These are phyloP conservation scores for Oxycera nigricornis DNA, from an alignment of 2,888 invertebrate genomes.

Conservation along the genomic window DNA sequence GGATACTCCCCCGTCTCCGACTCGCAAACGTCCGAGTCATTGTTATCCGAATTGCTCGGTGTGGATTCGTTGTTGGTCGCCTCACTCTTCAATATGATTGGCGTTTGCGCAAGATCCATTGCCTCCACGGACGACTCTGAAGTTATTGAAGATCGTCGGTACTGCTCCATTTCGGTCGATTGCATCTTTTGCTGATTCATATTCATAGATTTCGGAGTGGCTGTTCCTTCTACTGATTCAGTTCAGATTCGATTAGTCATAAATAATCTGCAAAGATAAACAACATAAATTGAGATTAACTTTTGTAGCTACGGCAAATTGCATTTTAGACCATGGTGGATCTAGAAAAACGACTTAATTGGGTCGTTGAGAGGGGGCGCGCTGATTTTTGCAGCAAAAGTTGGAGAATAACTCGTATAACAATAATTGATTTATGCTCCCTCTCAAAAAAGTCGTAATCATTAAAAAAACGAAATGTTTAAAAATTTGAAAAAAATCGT, in stretches of 20 bases:
- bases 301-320: neutral
- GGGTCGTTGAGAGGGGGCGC: too few species aligned
- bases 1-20: constrained; percentile 49
- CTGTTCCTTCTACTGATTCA: constrained; percentile 4
- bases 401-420: too few species aligned
- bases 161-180: constrained; percentile 53
- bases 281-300: neutral
- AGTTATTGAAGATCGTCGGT: constrained; percentile 57
- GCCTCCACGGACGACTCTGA: constrained; percentile 62
- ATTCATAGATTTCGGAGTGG: constrained; percentile 23
- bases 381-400: too few species aligned
- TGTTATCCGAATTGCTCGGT: constrained; percentile 30
- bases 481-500: too few species aligned
- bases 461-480: too few species aligned
- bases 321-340: neutral
- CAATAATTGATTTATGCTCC: too few species aligned
- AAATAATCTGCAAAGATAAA: constrained; percentile 18
- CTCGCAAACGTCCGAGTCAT: constrained; percentile 46
- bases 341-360: neutral
- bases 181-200: constrained; percentile 14
- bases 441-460: too few species aligned
- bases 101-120: constrained; percentile 58
- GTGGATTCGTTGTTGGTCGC: neutral
- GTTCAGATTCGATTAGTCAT: constrained; percentile 7
- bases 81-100: constrained; percentile 53